Percentiles rank a stretch among this genome's conserved stretches.
Conservation (phyloP, 2,113 vertebrate genomes). For the Ciconia boyciana region DNA sequence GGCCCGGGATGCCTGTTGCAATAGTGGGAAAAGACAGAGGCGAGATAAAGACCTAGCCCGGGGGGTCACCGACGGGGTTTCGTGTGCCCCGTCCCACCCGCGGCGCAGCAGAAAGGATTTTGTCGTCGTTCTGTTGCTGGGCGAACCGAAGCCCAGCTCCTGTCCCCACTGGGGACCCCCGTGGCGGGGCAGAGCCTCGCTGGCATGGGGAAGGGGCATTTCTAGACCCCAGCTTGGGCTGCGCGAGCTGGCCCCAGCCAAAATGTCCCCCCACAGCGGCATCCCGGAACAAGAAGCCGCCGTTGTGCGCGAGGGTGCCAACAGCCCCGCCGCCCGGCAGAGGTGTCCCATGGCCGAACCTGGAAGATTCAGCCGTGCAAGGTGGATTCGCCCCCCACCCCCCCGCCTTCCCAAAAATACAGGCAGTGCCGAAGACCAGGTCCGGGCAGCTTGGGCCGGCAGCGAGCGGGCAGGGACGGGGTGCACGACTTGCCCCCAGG, state of each 20-base stretch:
- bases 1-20: conserved; percentile 93
- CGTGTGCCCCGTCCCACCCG: neutral
- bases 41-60: conserved; percentile 73
- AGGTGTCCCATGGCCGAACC: neutral
- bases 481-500: neutral
- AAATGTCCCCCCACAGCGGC: neutral
- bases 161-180: neutral
- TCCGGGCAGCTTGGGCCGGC: neutral
- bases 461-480: neutral
- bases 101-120: neutral
- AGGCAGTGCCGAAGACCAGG: neutral
- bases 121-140: accelerated
- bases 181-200: neutral
- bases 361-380: accelerated
- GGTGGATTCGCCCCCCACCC: neutral
- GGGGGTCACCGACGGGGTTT: neutral
- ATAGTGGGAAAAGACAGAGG: conserved; percentile 70
- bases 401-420: neutral
- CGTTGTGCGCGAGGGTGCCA: accelerated
- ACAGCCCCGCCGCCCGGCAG: neutral
- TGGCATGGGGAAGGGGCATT: neutral
- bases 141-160: neutral
- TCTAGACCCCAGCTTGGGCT: neutral
- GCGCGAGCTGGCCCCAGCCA: no score
- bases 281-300: neutral